Percentiles rank a stretch among this genome's conserved stretches.
phyloP scores from a whole-genome alignment of 2,888 invertebrate genomes.

The Chironomus tentans region DNA sequence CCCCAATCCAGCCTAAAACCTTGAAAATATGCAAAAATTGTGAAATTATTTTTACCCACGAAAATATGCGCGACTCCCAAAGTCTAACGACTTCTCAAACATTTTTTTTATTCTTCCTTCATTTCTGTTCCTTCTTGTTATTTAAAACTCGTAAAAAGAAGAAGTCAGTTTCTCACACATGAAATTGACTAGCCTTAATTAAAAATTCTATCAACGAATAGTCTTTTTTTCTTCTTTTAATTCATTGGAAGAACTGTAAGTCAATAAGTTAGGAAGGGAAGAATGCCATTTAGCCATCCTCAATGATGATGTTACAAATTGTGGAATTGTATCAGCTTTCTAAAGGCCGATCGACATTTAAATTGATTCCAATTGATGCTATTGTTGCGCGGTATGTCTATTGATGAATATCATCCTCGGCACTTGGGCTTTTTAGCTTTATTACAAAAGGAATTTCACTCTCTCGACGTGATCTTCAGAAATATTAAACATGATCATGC shows the following conservation, averaged over 20 bases:
- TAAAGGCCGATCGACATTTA: slow-evolving; percentile 14
- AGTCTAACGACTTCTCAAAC: neutral
- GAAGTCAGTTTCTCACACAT: neutral
- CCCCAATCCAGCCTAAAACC: no score
- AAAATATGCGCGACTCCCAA: no score
- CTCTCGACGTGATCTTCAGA: neutral
- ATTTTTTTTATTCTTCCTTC: neutral
- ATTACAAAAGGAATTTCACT: neutral
- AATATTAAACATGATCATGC: no score
- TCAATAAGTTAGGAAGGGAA: neutral
- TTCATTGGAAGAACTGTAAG: neutral
- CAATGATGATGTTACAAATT: neutral
- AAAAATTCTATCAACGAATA: slow-evolving; percentile 23
- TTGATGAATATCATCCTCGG: neutral
- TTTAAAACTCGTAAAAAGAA: neutral
- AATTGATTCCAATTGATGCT: slow-evolving; percentile 15
- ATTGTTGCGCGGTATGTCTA: neutral
- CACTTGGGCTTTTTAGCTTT: no score
- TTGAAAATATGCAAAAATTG: no score
- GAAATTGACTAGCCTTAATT: slow-evolving; percentile 3
- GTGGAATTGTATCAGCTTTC: neutral
- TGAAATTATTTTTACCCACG: no score
- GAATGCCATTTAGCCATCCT: slow-evolving; percentile 7
- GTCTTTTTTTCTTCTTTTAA: neutral
- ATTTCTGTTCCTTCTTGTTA: neutral